These are phyloP conservation scores for Nerophis lumbriciformis DNA, from an alignment of 2,113 vertebrate species.

Conservation along the genomic window DNA sequence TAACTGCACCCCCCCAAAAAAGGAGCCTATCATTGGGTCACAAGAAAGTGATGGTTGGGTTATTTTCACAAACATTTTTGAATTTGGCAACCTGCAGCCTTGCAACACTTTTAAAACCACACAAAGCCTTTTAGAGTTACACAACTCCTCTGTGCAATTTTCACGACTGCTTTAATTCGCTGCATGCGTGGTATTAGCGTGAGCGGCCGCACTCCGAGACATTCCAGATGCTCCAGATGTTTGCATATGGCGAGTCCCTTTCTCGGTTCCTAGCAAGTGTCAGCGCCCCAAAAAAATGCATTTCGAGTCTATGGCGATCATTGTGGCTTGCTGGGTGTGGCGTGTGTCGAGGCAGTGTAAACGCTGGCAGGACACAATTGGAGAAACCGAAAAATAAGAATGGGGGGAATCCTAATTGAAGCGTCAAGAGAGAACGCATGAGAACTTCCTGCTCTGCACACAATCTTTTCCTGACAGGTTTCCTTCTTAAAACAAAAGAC, in stretches of 20 bases:
- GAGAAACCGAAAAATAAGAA: conserved; percentile 30
- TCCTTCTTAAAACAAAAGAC: conserved; percentile 93
- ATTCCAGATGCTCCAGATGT: conserved; percentile 71
- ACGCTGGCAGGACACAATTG: conserved; percentile 27
- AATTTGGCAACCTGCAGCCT: conserved; percentile 51
- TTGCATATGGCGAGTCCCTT: conserved; percentile 49
- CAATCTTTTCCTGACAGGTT: conserved; percentile 95
- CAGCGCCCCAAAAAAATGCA: conserved; percentile 26
- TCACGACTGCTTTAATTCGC: conserved; percentile 35
- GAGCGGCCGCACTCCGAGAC: conserved; percentile 42
- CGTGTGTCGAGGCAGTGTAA: conserved; percentile 55
- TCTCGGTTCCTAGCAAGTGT: conserved; percentile 41
- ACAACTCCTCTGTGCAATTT: conserved; percentile 55
- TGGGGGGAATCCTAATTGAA: conserved; percentile 43
- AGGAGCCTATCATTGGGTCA: conserved; percentile 33
- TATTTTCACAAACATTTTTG: conserved; percentile 6
- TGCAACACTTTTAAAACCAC: conserved; percentile 54
- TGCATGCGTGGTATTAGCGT: conserved; percentile 42
- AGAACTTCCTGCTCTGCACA: conserved; percentile 85
- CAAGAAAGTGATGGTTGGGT: conserved; percentile 28
- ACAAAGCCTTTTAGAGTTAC: conserved; percentile 47
- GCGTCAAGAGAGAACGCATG: conserved; percentile 70
- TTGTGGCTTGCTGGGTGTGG: conserved; percentile 66
- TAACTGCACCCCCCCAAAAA: conserved; percentile 49
- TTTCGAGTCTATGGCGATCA: conserved; percentile 39